Evolutionary conservation across 2,888 invertebrate species (phyloP).

Genomic region (Clusia tigrina): DNA sequence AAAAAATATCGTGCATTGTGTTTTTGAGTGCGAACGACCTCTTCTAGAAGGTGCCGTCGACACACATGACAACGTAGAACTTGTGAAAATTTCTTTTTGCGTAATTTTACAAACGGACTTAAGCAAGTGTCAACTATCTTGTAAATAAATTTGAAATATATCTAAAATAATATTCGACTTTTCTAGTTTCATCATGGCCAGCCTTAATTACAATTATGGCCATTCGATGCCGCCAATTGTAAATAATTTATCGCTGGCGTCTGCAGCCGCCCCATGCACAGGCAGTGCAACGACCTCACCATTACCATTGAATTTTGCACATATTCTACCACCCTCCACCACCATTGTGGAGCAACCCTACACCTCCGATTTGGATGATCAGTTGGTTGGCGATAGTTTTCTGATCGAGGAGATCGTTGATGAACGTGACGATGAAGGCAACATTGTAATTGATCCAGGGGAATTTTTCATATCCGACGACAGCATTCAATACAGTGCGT

Average conservation of each 20-base stretch:
- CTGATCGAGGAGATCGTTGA: constrained; percentile 56
- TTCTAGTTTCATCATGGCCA: neutral
- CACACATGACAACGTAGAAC: too few species aligned
- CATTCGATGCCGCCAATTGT: constrained; percentile 48
- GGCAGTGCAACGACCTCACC: constrained; percentile 46
- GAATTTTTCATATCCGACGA: constrained; percentile 57
- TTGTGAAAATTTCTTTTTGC: too few species aligned
- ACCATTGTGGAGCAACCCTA: constrained; percentile 46
- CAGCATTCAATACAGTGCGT: constrained; percentile 53
- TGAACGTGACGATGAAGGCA: constrained; percentile 55
- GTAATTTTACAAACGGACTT: too few species aligned
- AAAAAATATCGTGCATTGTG: too few species aligned
- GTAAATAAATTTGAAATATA: neutral
- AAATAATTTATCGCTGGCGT: constrained; percentile 55
- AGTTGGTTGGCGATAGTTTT: constrained; percentile 50
- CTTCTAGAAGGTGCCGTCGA: too few species aligned
- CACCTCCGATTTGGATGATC: constrained; percentile 38
- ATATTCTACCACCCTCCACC: constrained; percentile 44
- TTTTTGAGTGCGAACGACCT: too few species aligned
- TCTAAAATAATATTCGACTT: neutral
- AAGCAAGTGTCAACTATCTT: neutral
- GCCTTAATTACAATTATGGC: too few species aligned
- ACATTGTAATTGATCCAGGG: constrained; percentile 54
- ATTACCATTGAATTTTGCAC: constrained; percentile 49
- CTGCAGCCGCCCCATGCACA: constrained; percentile 45